Evolutionary conservation across 2,113 vertebrate genomes (phyloP).

Genomic region (zebrafish (Danio rerio)): GRCz12tu NC_133198.1:22213501-22214000

Average conservation of each 20-base stretch:
- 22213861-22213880: no score
- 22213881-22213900: no score
- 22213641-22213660: conserved; percentile 42
- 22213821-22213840: background rate
- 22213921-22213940: no score
- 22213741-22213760: no score
- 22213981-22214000: no score
- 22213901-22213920: no score
- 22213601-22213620: conserved; percentile 50
- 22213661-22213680: background rate
- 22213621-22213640: conserved; percentile 44
- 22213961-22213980: no score
- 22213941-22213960: no score
- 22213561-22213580: conserved; percentile 51
- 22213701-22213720: background rate
- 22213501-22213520: conserved; percentile 15
- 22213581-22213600: conserved; percentile 27
- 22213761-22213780: background rate
- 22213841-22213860: background rate
- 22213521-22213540: conserved; percentile 31
- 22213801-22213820: background rate
- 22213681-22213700: conserved; percentile 15
- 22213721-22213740: background rate
- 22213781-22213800: background rate
- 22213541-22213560: conserved; percentile 44